Evolutionary conservation across 2,888 invertebrate species (phyloP), one percentile per base, ranked within the genome.

Genomic region (Oligia latruncula): DNA sequence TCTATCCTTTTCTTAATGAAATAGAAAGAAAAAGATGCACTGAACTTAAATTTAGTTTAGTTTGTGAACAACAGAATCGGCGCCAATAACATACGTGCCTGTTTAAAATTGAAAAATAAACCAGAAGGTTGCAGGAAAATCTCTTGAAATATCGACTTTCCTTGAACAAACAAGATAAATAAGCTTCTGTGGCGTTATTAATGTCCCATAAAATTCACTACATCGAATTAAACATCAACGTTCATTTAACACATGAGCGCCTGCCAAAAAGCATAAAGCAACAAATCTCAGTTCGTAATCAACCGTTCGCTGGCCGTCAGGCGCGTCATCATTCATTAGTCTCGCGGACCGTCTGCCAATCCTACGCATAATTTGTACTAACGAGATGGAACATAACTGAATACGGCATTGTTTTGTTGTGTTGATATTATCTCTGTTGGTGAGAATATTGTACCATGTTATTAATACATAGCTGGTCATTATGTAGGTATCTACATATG

Each of bases 271-370:
- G 15, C 43, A n/a, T 71, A 81, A 82, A 90, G 91, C 90, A 88
- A 90, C 81, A 78, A 83, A 81, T 82, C 83, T 74, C 78, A 60
- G 77, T 84, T 82, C 84, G 83, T 81, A 83, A 84, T 89, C 80
- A 90, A 73, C 77, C 71, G 67, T 74, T 66, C 71, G 73, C 83
- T 75, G 72, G 68, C 84, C 11, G 85, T 46, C 85, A 90, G 90
- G 91, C 90, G 90, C 74, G 23, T 86, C 84, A 83, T 90, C 80
- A 80, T 58, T 83, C 82, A 87, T 89, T 86, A 85, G 67, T 84
- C 81, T 73, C 82, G 43, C 68, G 46, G 40, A 72, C 77, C 68
- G 78, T 80, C 81, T 71, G 71, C 67, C 80, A 86, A 82, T 86
- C 85, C 81, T 83, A 87, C 89, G 78, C 82, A 79, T 88, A 83